Conservation (phyloP, 2,888 invertebrate species). For the Drepana falcataria region DNA sequence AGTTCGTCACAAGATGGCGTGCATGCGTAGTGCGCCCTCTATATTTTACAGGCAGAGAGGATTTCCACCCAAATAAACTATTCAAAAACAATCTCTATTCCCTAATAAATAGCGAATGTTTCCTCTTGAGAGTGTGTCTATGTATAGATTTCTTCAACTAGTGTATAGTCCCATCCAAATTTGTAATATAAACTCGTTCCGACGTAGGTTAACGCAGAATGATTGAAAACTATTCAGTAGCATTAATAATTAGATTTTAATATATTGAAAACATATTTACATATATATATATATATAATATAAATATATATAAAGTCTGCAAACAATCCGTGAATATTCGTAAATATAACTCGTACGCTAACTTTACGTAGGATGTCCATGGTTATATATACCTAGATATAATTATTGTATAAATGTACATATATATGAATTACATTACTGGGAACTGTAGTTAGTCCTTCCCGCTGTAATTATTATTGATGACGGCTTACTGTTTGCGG, state of each 20-base stretch:
- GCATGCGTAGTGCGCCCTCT: background rate
- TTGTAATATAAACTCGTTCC: too few species aligned
- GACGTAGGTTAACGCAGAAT: constrained; percentile 9
- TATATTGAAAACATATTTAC: constrained; percentile 25
- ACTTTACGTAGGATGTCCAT: constrained; percentile 38
- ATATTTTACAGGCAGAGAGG: too few species aligned
- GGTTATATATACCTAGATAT: constrained; percentile 22
- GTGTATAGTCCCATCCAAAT: too few species aligned
- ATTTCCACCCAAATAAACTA: background rate
- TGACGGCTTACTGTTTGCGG: constrained; percentile 59
- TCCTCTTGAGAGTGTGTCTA: too few species aligned
- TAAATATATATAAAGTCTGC: constrained; percentile 3
- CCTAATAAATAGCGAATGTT: too few species aligned
- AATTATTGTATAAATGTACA: constrained; percentile 68
- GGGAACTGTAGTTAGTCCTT: constrained; percentile 42
- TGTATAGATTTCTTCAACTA: too few species aligned
- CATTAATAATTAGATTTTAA: constrained; percentile 16
- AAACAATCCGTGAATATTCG: too few species aligned
- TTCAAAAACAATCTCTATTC: constrained; percentile 4
- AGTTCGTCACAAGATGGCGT: background rate
- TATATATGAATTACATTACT: constrained; percentile 50
- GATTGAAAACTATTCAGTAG: constrained; percentile 8
- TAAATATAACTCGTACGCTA: constrained; percentile 22
- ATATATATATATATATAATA: constrained; percentile 7
- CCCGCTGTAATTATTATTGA: constrained; percentile 20